phyloP scores from a whole-genome alignment of 1,140 invertebrate species.

The Akabosia matsudoensis region DNA sequence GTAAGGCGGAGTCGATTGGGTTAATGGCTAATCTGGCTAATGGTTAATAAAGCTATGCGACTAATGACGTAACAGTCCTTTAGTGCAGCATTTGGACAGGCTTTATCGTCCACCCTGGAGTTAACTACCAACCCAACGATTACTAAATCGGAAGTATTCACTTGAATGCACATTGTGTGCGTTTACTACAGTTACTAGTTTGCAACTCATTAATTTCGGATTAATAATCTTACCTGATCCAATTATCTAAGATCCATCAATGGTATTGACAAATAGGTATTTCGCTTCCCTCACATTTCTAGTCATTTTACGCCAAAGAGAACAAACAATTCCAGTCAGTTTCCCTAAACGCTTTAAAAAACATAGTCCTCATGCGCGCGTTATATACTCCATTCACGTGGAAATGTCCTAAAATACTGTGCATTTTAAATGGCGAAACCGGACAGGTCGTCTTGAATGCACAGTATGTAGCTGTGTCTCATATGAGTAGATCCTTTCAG shows the following conservation, averaged over 20 bases:
- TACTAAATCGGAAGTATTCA: background rate
- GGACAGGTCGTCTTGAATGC: too few relatives aligned
- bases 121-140: too few relatives aligned
- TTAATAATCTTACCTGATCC: background rate
- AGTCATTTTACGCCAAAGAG: background rate
- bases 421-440: too few relatives aligned
- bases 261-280: too few relatives aligned
- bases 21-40: background rate
- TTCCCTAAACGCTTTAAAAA: background rate
- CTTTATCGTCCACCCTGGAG: too few relatives aligned
- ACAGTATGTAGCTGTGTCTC: too few relatives aligned
- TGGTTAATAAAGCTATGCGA: background rate
- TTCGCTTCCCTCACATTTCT: background rate
- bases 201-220: background rate
- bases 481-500: too few relatives aligned
- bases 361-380: background rate
- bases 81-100: too few relatives aligned
- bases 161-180: background rate
- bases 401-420: too few relatives aligned
- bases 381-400: too few relatives aligned
- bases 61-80: background rate
- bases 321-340: background rate
- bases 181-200: background rate
- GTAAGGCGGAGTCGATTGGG: slow-evolving; percentile 1
- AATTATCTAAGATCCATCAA: background rate